phyloP scores from a whole-genome alignment of 1,140 invertebrate species.

The Pogonognathellus flavescens region DNA sequence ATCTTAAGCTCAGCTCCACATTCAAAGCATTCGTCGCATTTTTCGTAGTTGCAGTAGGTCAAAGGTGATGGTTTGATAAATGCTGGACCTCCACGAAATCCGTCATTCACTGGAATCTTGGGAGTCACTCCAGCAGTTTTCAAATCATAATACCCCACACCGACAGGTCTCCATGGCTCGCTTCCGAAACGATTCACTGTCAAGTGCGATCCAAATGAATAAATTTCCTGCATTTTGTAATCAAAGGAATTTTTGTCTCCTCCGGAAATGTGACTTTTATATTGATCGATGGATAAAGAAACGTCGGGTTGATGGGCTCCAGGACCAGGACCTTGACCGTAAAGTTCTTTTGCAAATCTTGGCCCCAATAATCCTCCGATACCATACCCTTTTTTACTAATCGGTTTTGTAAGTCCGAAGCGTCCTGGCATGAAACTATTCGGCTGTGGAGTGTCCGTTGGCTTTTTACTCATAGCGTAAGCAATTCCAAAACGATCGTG shows the following conservation, averaged over 20 bases:
- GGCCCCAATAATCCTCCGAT: constrained; percentile 24
- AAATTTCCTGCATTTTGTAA: neutral
- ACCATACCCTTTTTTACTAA: neutral
- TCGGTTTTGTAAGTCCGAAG: neutral
- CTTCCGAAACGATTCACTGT: constrained; percentile 1
- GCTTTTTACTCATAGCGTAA: neutral
- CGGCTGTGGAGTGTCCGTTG: neutral
- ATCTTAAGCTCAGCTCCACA: constrained; percentile 15
- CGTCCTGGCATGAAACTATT: neutral
- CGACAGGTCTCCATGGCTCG: constrained; percentile 3
- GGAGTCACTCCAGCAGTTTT: neutral
- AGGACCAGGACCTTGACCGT: neutral
- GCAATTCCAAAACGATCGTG: constrained; percentile 15
- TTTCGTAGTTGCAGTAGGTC: constrained; percentile 25
- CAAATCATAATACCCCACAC: constrained; percentile 32
- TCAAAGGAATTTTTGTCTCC: neutral
- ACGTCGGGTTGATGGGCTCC: neutral
- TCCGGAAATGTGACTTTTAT: neutral
- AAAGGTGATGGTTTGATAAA: constrained; percentile 30
- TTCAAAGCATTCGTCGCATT: constrained; percentile 24
- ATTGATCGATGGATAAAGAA: neutral
- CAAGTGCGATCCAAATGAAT: constrained; percentile 18
- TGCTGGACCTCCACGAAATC: neutral
- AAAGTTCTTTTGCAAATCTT: neutral
- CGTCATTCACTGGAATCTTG: constrained; percentile 23